Percentiles rank a stretch among this genome's conserved stretches.
phyloP scores from a whole-genome alignment of 2,113 vertebrate genomes.

The Ploceus nigricollis region DNA sequence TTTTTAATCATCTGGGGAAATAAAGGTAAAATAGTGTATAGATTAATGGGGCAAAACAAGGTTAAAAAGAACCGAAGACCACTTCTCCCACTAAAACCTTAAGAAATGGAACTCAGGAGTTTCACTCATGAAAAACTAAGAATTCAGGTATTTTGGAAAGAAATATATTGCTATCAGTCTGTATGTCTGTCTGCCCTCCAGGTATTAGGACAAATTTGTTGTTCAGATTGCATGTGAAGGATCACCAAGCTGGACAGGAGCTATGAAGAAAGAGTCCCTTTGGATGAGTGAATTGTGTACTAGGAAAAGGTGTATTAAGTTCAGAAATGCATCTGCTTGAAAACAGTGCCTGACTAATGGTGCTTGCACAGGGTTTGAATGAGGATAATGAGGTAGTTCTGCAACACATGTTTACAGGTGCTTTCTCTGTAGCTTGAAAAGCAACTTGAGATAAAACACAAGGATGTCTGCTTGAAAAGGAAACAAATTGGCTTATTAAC shows the following conservation, averaged over 20 bases:
- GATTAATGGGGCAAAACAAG: not conserved
- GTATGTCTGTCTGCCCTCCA: not conserved
- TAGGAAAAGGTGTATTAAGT: not conserved
- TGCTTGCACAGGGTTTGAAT: not conserved
- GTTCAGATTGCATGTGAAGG: not conserved
- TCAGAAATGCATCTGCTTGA: not conserved
- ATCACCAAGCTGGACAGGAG: not conserved
- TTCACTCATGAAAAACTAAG: not conserved
- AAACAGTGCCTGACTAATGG: not conserved
- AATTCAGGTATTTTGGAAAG: not conserved
- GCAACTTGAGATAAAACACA: conserved; percentile 38
- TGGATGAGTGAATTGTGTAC: not conserved
- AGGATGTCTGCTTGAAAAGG: conserved; percentile 40
- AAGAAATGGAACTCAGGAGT: not conserved
- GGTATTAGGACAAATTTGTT: not conserved
- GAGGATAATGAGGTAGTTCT: conserved; percentile 43
- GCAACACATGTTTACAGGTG: conserved; percentile 36
- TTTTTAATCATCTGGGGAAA: not conserved
- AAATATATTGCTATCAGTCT: not conserved
- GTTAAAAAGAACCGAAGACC: not conserved
- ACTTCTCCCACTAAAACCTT: not conserved
- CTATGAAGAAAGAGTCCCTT: not conserved
- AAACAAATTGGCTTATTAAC: conserved; percentile 58
- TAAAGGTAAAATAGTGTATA: not conserved
- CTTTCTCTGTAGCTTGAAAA: conserved; percentile 21